A percentile compares a stretch with the other conserved stretches of the same genome.
phyloP scores from a whole-genome alignment of 2,888 invertebrate species.

The Pyrgus malvae region DNA sequence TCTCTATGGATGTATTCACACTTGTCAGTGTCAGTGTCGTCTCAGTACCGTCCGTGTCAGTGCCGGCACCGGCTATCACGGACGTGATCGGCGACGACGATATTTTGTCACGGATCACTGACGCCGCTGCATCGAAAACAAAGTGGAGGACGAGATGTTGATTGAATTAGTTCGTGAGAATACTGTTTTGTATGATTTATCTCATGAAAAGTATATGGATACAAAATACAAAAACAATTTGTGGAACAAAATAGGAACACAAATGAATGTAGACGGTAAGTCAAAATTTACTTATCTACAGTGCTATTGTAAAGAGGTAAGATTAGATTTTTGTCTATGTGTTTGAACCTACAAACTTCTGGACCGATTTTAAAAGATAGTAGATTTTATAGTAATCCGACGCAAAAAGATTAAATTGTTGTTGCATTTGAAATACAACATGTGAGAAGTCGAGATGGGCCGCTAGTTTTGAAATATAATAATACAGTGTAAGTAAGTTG shows the following conservation, averaged over 20 bases:
- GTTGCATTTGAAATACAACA: no score
- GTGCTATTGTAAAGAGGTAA: no score
- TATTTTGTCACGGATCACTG: conserved; percentile 31
- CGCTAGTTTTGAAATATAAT: no score
- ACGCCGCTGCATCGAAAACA: conserved; percentile 33
- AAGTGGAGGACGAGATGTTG: conserved; percentile 29
- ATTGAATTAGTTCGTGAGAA: background rate
- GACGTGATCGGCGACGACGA: conserved; percentile 30
- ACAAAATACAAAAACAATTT: conserved; percentile 25
- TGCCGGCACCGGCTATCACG: conserved; percentile 15
- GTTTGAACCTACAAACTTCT: no score
- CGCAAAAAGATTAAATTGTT: no score
- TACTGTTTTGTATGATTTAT: background rate
- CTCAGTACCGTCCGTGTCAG: conserved; percentile 29
- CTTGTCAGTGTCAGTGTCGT: conserved; percentile 29
- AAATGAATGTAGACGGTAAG: conserved; percentile 8
- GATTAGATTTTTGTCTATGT: no score
- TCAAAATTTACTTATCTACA: no score
- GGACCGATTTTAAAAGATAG: no score
- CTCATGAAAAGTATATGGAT: conserved; percentile 32
- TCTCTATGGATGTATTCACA: conserved; percentile 24
- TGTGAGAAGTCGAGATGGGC: no score
- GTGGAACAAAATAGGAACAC: conserved; percentile 26
- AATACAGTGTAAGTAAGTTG: no score
- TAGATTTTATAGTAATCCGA: no score